phyloP scores from a whole-genome alignment of 2,888 invertebrate species.

The Callinectes sapidus region DNA sequence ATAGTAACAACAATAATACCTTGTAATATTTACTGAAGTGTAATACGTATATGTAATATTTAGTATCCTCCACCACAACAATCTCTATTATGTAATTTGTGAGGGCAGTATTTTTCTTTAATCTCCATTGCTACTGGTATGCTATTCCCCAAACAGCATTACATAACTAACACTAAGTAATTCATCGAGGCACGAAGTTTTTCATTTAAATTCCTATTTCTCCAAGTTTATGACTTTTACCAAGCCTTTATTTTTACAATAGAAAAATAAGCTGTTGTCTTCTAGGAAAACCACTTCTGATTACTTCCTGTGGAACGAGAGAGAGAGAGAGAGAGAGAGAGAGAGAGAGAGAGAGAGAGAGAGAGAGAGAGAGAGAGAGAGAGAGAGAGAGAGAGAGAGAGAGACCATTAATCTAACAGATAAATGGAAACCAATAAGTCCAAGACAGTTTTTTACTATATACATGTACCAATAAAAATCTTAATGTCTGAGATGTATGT shows the following conservation, averaged over 20 bases:
- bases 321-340: background rate
- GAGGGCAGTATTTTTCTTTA: too few species aligned
- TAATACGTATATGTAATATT: too few species aligned
- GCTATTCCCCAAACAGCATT: background rate
- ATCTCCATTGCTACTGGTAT: background rate
- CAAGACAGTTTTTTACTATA: background rate
- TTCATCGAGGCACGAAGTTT: background rate
- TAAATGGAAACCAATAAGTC: background rate
- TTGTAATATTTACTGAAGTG: too few species aligned
- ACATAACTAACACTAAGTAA: background rate
- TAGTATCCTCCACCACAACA: too few species aligned
- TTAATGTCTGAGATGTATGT: background rate
- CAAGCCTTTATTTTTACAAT: background rate
- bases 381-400: background rate
- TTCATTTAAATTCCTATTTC: background rate
- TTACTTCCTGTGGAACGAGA: background rate
- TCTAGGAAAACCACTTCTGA: background rate
- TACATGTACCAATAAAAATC: background rate
- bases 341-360: background rate
- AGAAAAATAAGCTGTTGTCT: background rate
- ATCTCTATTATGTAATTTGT: too few species aligned
- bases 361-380: slow-evolving; percentile 6
- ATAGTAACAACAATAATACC: too few species aligned
- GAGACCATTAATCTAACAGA: background rate
- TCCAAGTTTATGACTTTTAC: background rate